These are phyloP conservation scores for Cossypha heuglini DNA, from an alignment of 2,797 vertebrate genomes.

Conservation along the genomic window DNA sequence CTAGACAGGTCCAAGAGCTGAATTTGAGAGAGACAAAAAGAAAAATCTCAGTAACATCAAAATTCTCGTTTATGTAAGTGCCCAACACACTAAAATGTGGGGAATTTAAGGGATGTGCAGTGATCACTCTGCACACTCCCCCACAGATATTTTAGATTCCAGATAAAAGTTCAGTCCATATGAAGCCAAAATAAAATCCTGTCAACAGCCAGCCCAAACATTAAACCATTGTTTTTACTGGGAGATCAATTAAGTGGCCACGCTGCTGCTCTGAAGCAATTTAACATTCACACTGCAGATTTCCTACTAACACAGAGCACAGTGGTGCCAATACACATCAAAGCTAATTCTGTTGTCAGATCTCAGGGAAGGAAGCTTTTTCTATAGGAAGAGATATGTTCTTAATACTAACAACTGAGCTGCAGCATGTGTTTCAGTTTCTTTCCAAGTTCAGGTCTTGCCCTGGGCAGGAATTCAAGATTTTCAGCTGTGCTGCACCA, in stretches of 20 bases:
- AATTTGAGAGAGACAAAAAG: neutral
- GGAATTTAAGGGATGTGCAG: neutral
- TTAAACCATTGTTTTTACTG: neutral
- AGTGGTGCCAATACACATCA: neutral
- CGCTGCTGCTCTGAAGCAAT: neutral
- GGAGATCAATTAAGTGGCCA: neutral
- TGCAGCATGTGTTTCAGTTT: conserved; percentile 3
- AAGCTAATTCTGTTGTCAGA: neutral
- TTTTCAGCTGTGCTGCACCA: conserved; percentile 20
- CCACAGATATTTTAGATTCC: neutral
- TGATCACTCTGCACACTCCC: neutral
- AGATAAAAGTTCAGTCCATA: neutral
- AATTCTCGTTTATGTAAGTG: neutral
- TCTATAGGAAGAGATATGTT: neutral
- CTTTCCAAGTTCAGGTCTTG: neutral
- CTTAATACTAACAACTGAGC: neutral
- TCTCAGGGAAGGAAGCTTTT: neutral
- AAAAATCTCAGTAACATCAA: neutral
- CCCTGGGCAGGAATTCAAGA: conserved; percentile 21
- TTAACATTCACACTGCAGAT: neutral
- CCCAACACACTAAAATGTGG: neutral
- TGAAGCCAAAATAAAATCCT: neutral
- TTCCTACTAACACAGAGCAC: neutral
- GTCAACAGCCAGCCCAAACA: neutral
- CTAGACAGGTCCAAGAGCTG: conserved; percentile 88